A percentile compares a stretch with the other conserved stretches of the same genome.
Conservation (phyloP, 2,113 vertebrate genomes). For the Trematocara variabile region DNA sequence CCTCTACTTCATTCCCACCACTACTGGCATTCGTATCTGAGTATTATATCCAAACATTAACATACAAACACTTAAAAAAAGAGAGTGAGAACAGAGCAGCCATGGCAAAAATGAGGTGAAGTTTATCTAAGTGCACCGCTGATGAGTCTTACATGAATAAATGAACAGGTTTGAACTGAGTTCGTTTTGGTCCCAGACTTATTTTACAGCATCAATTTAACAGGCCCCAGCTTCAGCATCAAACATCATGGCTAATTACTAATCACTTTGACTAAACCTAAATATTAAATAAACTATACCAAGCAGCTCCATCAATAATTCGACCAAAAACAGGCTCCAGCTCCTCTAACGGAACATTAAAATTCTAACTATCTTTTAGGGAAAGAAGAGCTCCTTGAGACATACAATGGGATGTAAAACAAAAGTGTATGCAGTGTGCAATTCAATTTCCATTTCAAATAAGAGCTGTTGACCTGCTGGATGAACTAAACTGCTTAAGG, state of each 20-base stretch:
- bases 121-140: constrained; percentile 1
- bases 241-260: constrained; percentile 64
- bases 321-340: not conserved
- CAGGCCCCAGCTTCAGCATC: constrained; percentile 54
- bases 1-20: not conserved
- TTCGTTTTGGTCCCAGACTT: constrained; percentile 42
- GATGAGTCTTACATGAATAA: constrained; percentile 57
- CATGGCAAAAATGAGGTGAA: not conserved
- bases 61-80: not conserved
- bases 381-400: not conserved
- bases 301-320: not conserved
- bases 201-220: constrained; percentile 56
- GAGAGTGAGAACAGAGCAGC: not conserved
- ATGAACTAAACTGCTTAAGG: not conserved
- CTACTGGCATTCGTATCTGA: not conserved
- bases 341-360: not conserved
- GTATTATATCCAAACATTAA: not conserved
- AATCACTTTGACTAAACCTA: constrained; percentile 53
- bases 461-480: not conserved
- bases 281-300: constrained; percentile 57
- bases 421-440: not conserved
- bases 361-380: not conserved
- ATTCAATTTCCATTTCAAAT: constrained; percentile 11
- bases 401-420: not conserved
- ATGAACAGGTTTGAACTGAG: constrained; percentile 50